Conservation (phyloP, 1,140 invertebrate species). For the Fopius arisanus region DNA sequence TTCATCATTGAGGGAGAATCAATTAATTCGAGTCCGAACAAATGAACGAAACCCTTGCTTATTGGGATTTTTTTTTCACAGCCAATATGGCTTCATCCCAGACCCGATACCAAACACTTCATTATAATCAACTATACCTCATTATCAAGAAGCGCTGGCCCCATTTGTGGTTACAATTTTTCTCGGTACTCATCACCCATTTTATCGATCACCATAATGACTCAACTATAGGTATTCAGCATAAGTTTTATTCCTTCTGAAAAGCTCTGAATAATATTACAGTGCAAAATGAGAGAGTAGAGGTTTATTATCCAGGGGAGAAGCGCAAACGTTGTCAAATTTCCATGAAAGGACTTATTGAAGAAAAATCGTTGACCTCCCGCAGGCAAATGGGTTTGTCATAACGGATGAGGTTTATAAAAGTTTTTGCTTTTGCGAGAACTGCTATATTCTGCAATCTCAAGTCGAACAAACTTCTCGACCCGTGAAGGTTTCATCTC, state of each 20-base stretch:
- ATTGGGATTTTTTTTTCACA: too few species aligned
- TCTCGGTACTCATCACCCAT: background rate
- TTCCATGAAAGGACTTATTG: conserved; percentile 17
- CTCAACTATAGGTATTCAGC: background rate
- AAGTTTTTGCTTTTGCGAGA: conserved; percentile 3
- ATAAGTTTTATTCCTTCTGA: background rate
- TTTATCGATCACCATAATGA: background rate
- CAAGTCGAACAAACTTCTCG: conserved; percentile 5
- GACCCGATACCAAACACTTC: background rate
- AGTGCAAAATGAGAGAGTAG: background rate
- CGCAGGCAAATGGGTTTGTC: background rate
- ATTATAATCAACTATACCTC: background rate
- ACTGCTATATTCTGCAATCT: background rate
- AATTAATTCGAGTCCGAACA: too few species aligned
- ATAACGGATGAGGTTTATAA: conserved; percentile 27
- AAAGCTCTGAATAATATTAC: background rate
- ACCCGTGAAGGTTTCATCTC: conserved; percentile 6
- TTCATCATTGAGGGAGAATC: too few species aligned
- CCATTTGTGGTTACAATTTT: background rate
- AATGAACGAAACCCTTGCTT: too few species aligned
- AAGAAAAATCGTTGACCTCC: conserved; percentile 27
- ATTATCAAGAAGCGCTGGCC: background rate
- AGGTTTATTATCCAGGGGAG: background rate
- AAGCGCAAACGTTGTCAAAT: background rate
- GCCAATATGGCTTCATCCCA: too few species aligned